Conservation (phyloP, 1,140 invertebrate species). For the Teleopsis dalmanni region DNA sequence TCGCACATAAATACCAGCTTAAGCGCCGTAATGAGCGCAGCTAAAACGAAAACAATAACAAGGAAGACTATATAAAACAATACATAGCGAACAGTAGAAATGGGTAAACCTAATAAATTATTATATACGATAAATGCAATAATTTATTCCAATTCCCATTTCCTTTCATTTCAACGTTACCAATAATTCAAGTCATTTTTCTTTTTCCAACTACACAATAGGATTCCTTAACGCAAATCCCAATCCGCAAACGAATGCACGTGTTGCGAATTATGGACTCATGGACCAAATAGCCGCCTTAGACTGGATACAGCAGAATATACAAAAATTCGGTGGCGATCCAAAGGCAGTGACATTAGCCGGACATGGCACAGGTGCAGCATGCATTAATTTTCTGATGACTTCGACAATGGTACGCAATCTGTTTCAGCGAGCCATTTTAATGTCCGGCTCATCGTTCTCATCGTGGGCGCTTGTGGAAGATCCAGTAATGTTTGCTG, state of each 20-base stretch:
- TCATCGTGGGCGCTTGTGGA: slow-evolving; percentile 90
- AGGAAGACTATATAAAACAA: no score
- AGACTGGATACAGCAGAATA: slow-evolving; percentile 89
- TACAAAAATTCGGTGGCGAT: slow-evolving; percentile 83
- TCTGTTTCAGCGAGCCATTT: slow-evolving; percentile 81
- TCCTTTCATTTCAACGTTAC: not conserved
- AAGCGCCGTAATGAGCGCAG: not conserved
- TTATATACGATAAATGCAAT: no score
- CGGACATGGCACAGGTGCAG: slow-evolving; percentile 90
- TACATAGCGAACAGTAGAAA: no score
- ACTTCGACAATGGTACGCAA: slow-evolving; percentile 84
- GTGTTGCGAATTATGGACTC: slow-evolving; percentile 85
- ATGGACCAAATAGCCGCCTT: slow-evolving; percentile 89
- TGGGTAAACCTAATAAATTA: no score
- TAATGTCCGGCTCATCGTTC: slow-evolving; percentile 87
- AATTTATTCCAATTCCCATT: not conserved
- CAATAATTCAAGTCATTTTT: not conserved
- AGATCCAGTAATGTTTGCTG: slow-evolving; percentile 78
- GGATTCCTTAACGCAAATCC: slow-evolving; percentile 81
- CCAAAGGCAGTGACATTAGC: slow-evolving; percentile 81
- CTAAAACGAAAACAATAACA: not conserved
- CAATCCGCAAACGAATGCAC: slow-evolving; percentile 65
- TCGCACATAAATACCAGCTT: slow-evolving; percentile 1
- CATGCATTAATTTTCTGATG: slow-evolving; percentile 91
- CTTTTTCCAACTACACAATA: slow-evolving; percentile 35